A percentile compares a stretch with the other conserved stretches of the same genome.
These are phyloP conservation scores for Acromyrmex echinatior DNA, from an alignment of 1,140 invertebrate genomes.

Conservation along the genomic window DNA sequence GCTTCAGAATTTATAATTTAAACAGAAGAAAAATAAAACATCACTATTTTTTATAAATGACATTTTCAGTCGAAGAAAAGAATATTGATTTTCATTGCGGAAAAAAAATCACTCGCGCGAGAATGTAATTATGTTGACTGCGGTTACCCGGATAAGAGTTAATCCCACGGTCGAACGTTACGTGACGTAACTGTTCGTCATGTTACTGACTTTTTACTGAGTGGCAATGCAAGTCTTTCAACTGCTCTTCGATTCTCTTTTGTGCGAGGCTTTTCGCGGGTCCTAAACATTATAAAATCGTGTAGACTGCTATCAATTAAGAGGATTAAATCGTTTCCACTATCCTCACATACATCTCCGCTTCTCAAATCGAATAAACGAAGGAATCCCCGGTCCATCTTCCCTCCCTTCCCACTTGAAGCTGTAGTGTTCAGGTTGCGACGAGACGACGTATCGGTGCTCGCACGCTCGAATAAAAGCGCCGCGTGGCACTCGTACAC, in stretches of 20 bases:
- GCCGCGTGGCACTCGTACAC: conserved; percentile 63
- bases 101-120: not conserved
- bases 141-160: conserved; percentile 37
- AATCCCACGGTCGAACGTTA: not conserved
- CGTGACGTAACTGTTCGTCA: not conserved
- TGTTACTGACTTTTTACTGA: not conserved
- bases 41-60: conserved; percentile 11
- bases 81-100: not conserved
- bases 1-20: not conserved
- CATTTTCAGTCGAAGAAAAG: not conserved
- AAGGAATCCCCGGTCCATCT: conserved; percentile 19
- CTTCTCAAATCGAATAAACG: conserved; percentile 42
- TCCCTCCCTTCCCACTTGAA: not conserved
- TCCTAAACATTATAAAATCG: conserved; percentile 52
- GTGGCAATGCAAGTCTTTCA: not conserved
- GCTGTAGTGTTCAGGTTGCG: conserved; percentile 85
- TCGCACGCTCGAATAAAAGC: conserved; percentile 37
- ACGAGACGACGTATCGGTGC: conserved; percentile 72
- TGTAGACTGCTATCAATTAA: conserved; percentile 67
- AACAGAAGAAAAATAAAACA: not conserved
- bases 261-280: conserved; percentile 43
- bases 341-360: conserved; percentile 23
- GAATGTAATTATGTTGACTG: not conserved
- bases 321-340: conserved; percentile 56
- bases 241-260: not conserved